Base-by-base conservation (phyloP, 2,113 vertebrate genomes). In the Clarias magur region DNA sequence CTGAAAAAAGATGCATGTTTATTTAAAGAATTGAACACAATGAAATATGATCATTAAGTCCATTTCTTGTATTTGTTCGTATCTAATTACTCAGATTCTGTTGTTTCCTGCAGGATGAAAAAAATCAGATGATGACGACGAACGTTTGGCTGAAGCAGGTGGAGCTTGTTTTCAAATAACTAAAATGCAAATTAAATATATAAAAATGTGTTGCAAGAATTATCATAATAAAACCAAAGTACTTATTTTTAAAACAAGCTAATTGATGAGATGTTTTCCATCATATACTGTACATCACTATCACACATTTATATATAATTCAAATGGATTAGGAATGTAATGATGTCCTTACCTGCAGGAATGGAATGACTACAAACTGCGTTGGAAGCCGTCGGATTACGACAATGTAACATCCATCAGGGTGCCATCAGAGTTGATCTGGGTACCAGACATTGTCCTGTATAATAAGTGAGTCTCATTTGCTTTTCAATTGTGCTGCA, bases 401-500 rank as follows among this genome's bases (percentile, higher is more conserved):
- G 96, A 97, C 88, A 98, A 99, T 19, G 95, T 99, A 91, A 99
- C 96, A 0, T 99, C 98, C 78, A 97, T 99, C 82, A 96, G 97
- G 0, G 96, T 99, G 76, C 98, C 98, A n/a, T 97, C 98, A 0
- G 97, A 99, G 93, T 95, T 98, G 94, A 99, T 99, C 90, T 99
- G 98, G 98, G 97, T 96, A 80, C 98, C 98, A 0, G 98, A 99
- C 86, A 96, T 99, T 0, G 97, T 99, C 59, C 96, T 99, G 42
- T 99, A 99, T 92, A 99, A 99, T 93, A 99, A 99, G 98, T 99
- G 92, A 94, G 96, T 85, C 10, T 53, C n/a, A n/a, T 86, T 70
- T 25, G 23, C n/a, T 42, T 2, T 57, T 21, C 3, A 54, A 72
- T 75, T 56, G n/a, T 53, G 38, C 34, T 63, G 21, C 6, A 59